Conservation (phyloP, 2,113 vertebrate genomes). For the Pagrus major region DNA sequence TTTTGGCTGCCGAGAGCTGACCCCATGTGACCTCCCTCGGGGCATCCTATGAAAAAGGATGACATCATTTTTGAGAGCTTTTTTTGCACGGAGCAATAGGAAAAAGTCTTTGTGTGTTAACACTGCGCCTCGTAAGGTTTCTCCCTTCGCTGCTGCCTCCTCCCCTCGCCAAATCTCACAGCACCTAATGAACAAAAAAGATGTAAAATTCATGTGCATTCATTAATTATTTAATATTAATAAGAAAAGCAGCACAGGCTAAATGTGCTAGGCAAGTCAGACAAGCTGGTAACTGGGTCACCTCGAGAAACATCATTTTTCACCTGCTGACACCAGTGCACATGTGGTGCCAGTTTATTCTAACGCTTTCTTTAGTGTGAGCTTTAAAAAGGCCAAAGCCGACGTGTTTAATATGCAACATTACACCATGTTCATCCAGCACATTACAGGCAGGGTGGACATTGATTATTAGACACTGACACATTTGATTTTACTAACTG, state of each 20-base stretch:
- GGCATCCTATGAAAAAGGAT: conserved; percentile 51
- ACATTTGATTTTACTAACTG: not conserved
- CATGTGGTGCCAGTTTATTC: not conserved
- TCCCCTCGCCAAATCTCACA: conserved; percentile 40
- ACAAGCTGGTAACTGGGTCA: conserved; percentile 68
- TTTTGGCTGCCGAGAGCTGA: conserved; percentile 61
- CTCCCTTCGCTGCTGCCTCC: not conserved
- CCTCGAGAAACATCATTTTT: conserved; percentile 31
- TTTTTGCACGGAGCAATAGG: conserved; percentile 5
- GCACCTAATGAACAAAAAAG: conserved; percentile 70
- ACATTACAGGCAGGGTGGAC: not conserved
- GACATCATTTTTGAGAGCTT: conserved; percentile 68
- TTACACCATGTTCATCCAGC: not conserved
- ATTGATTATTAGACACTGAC: not conserved
- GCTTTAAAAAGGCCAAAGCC: not conserved
- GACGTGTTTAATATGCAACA: not conserved
- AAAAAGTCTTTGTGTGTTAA: conserved; percentile 20
- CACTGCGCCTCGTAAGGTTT: conserved; percentile 2
- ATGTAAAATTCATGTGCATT: conserved; percentile 77
- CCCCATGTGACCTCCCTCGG: conserved; percentile 49
- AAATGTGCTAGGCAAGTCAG: conserved; percentile 55
- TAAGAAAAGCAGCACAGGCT: conserved; percentile 60
- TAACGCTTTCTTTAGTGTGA: not conserved
- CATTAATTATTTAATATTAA: conserved; percentile 78
- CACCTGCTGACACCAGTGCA: conserved; percentile 45